Evolutionary conservation across 1,140 invertebrate species (phyloP), one percentile per base, ranked within the genome.

Genomic region (Oncopodura yosiiana): DNA sequence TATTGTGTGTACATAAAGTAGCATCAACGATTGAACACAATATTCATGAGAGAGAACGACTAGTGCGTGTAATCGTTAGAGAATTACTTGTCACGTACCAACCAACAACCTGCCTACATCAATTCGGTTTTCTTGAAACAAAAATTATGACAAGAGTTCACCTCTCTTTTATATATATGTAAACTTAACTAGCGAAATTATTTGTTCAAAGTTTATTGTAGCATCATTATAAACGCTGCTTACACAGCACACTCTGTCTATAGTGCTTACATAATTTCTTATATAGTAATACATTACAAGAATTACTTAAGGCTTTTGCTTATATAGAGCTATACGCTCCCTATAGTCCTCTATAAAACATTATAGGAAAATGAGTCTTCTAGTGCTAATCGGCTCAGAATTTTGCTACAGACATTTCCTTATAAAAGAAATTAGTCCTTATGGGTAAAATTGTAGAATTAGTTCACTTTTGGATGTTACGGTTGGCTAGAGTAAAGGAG

Each of bases 51-150:
- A n/a, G n/a, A 32, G 23, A 32, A 46, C 30, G 30, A 46, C 24
- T 14, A 39, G 37, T 50, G 32, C 36, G 29, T 52, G 50, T 44
- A 52, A 52, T 52, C 38, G 27, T 43, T 52, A 23, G 27, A 52
- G 30, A 49, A 55, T 49, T 49, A 39, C 45, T 49, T 48, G 53
- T 55, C 53, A 55, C 53, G 53, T 55, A 55, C n/a, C n/a, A n/a
- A n/a, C n/a, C n/a, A n/a, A n/a, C 53, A 38, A 19, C 19, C 21
- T 46, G 24, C 32, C 42, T 34, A 46, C 42, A 46, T 46, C 46
- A n/a, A 36, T 38, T 53, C 52, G 42, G 52, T 45, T 39, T 53
- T 45, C 30, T 53, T 46, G 32, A 53, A 53, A 53, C 42, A 53
- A 43, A 53, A 53, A 53, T 53, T 53, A 53, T 46, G 42, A 39